These are phyloP conservation scores for Venustaconcha ellipsiformis DNA, from an alignment of 1,140 invertebrate species.

Conservation along the genomic window DNA sequence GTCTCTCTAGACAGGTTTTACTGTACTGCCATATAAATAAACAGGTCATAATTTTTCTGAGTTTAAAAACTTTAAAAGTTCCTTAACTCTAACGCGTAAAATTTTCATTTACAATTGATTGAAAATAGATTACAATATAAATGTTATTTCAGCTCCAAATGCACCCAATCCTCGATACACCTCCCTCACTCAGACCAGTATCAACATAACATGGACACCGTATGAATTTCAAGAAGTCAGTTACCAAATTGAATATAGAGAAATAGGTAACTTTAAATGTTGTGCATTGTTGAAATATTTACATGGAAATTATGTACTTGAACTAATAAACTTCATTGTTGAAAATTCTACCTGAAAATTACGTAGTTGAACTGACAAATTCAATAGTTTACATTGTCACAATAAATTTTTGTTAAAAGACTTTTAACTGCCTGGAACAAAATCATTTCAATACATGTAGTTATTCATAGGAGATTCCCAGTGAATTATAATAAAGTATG, in stretches of 20 bases:
- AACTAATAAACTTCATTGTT: background rate
- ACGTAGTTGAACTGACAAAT: background rate
- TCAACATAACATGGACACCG: slow-evolving; percentile 37
- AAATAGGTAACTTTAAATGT: slow-evolving; percentile 19
- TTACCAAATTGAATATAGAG: slow-evolving; percentile 32
- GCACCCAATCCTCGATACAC: slow-evolving; percentile 24
- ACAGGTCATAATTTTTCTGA: background rate
- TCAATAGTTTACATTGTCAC: background rate
- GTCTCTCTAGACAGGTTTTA: background rate
- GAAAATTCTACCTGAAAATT: background rate
- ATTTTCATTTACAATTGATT: background rate
- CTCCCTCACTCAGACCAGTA: slow-evolving; percentile 31
- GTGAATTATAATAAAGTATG: no score
- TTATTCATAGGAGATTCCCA: no score
- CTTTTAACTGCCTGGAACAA: background rate
- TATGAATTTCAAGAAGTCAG: slow-evolving; percentile 25
- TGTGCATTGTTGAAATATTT: slow-evolving; percentile 1
- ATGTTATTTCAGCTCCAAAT: slow-evolving; percentile 23
- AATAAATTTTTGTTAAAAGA: background rate
- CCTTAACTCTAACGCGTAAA: background rate
- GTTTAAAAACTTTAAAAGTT: background rate
- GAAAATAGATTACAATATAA: background rate
- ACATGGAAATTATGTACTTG: background rate
- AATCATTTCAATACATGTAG: no score
- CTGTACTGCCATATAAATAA: background rate